Evolutionary conservation across 2,888 invertebrate species (phyloP), one percentile per base, ranked within the genome.

Genomic region (Alitta virens): DNA sequence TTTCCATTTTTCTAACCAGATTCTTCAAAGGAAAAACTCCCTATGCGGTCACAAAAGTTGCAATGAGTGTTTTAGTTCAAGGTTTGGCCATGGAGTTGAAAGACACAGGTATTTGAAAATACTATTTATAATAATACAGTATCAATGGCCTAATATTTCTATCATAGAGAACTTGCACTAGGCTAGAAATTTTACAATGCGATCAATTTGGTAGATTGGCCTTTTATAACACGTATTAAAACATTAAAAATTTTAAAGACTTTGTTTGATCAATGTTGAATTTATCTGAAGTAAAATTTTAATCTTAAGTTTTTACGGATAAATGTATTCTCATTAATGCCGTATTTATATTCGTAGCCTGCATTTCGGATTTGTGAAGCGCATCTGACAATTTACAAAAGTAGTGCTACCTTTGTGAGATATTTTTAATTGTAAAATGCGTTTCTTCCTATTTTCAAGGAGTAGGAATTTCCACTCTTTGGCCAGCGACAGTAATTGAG

Each of bases 21-120:
- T 77, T 77, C 64, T 75, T 75, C 64, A 74, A 74, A 64, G 76
- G 76, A 0, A 77, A 77, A 63, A 74, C 75, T 1, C 71, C 75
- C 25, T 77, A 77, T 68, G 67, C 75, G 18, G 67, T 75, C 23
- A 72, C 67, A 38, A 77, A 77, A 54, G 70, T 74, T 5, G 75
- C 72, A 16, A 72, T 75, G 74, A 75, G 74, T 12, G 65, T 75
- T 2, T 60, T 77, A 7, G 71, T 71, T 1, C 72, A 73, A 67
- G 76, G 76, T 7, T 57, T 77, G 5, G 74, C 73, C 1, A 68
- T 71, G 63, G 76, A 77, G 57, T 63, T 77, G 1, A 46, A 62
- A 26, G 70, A 64, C 16, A 74, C 74, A 67, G 75, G 75, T 60
- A 40, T 38, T 12, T 9, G 18, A 53, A 14, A 14, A 40, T 14